Evolutionary conservation across 2,888 invertebrate species (phyloP).

Genomic region (Tuberolachnus salignus): DNA sequence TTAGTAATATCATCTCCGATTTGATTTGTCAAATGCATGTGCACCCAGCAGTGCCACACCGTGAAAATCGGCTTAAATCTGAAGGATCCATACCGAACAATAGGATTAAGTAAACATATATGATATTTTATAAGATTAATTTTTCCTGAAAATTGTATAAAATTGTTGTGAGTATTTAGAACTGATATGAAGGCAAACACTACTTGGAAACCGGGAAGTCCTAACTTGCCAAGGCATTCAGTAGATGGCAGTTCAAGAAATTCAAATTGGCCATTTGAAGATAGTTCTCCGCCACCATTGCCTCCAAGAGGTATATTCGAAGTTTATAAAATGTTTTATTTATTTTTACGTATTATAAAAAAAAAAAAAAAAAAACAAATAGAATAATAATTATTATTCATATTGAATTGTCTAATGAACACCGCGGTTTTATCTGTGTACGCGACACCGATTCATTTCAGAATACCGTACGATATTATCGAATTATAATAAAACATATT

Average conservation of each 20-base stretch:
- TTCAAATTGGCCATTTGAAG: slow-evolving; percentile 53
- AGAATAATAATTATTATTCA: too few relatives aligned
- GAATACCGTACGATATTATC: too few relatives aligned
- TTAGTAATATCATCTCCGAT: too few relatives aligned
- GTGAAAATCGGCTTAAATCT: slow-evolving; percentile 32
- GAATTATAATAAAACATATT: too few relatives aligned
- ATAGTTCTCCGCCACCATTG: slow-evolving; percentile 73
- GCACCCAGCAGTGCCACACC: slow-evolving; percentile 15
- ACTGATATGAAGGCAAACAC: slow-evolving; percentile 27
- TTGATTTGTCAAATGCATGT: slow-evolving; percentile 11
- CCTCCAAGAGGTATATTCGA: slow-evolving; percentile 72
- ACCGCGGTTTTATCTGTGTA: too few relatives aligned
- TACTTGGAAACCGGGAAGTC: slow-evolving; percentile 52
- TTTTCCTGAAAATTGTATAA: background rate
- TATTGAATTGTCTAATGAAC: too few relatives aligned
- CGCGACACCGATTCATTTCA: too few relatives aligned
- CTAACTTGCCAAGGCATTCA: slow-evolving; percentile 55
- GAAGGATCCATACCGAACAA: slow-evolving; percentile 41
- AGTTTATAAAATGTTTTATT: background rate
- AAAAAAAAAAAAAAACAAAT: too few relatives aligned
- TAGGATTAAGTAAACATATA: slow-evolving; percentile 28
- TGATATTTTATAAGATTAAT: background rate
- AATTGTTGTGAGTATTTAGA: slow-evolving; percentile 2
- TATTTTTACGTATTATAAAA: too few relatives aligned
- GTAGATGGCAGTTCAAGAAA: slow-evolving; percentile 47